Evolutionary conservation across 2,888 invertebrate genomes (phyloP).

Genomic region (Melanchra persicariae): DNA sequence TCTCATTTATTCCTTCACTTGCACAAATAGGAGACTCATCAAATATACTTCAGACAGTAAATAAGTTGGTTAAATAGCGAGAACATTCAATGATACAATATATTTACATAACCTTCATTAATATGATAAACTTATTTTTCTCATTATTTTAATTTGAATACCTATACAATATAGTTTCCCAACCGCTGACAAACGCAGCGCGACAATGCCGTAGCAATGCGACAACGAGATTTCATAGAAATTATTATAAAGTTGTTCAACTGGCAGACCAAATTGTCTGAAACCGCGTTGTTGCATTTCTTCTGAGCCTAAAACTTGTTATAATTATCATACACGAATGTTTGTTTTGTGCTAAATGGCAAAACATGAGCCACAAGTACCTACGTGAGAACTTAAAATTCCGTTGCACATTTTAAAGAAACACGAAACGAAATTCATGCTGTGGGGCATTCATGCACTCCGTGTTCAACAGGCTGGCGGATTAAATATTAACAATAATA

Average conservation of each 20-base stretch:
- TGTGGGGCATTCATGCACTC: not conserved
- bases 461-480: not conserved
- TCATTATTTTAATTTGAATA: not conserved
- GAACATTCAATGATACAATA: constrained; percentile 6
- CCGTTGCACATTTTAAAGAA: not conserved
- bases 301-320: not conserved
- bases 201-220: too few relatives aligned
- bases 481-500: not conserved
- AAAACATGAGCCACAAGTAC: not conserved
- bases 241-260: not conserved
- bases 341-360: not conserved
- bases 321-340: not conserved
- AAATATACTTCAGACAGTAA: constrained; percentile 10
- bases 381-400: not conserved
- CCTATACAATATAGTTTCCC: too few relatives aligned
- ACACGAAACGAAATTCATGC: not conserved
- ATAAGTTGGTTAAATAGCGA: not conserved
- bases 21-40: constrained; percentile 28
- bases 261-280: not conserved
- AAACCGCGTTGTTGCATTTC: not conserved
- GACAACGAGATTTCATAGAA: not conserved
- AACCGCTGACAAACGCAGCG: not conserved
- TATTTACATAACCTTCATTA: not conserved
- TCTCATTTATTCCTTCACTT: constrained; percentile 36
- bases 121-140: not conserved